phyloP scores from a whole-genome alignment of 2,888 invertebrate genomes.

The Hypsopygia costalis region DNA sequence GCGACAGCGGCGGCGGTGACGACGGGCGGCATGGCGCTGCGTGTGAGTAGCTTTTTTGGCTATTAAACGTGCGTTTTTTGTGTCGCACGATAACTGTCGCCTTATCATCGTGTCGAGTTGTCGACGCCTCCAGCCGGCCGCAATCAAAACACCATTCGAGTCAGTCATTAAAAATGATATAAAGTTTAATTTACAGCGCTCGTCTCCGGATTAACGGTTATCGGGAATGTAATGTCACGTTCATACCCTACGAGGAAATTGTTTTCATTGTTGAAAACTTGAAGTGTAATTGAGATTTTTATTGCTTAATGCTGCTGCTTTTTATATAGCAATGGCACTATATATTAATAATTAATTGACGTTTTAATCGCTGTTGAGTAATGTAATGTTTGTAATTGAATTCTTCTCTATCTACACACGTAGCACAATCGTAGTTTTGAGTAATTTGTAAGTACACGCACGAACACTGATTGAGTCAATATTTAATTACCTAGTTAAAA shows the following conservation, averaged over 20 bases:
- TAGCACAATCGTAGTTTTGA: too few species aligned
- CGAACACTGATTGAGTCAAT: too few species aligned
- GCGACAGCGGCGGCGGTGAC: slow-evolving; percentile 4
- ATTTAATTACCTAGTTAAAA: too few species aligned
- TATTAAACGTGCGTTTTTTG: slow-evolving; percentile 72
- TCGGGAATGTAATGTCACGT: slow-evolving; percentile 65
- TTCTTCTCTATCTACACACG: too few species aligned
- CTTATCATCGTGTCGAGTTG: slow-evolving; percentile 78
- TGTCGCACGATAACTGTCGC: slow-evolving; percentile 64
- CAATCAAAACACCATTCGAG: slow-evolving; percentile 79
- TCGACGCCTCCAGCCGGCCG: slow-evolving; percentile 78
- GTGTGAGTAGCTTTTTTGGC: slow-evolving; percentile 58
- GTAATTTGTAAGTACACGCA: too few species aligned
- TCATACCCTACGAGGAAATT: slow-evolving; percentile 50
- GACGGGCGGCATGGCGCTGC: slow-evolving; percentile 28
- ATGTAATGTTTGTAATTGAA: too few species aligned
- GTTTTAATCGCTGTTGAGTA: too few species aligned
- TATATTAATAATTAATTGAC: too few species aligned
- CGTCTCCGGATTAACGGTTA: slow-evolving; percentile 70
- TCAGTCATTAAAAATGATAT: slow-evolving; percentile 77
- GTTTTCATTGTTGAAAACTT: slow-evolving; percentile 60
- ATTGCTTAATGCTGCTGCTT: slow-evolving; percentile 34
- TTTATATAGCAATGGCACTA: neutral
- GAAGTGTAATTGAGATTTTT: slow-evolving; percentile 49
- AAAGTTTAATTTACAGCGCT: slow-evolving; percentile 76